phyloP scores from a whole-genome alignment of 2,113 vertebrate genomes.

The Calypte anna region DNA sequence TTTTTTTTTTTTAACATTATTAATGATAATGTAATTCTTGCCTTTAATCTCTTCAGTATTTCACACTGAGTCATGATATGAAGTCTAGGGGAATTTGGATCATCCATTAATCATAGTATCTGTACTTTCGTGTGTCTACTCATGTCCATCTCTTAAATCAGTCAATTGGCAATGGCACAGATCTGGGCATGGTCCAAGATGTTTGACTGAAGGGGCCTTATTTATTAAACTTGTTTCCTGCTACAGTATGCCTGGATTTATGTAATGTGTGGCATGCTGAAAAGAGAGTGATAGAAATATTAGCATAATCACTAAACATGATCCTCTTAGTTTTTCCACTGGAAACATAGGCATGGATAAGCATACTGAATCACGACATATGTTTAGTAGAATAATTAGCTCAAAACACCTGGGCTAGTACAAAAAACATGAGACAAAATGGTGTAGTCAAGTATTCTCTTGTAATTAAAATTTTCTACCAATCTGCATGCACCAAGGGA shows the following conservation, averaged over 20 bases:
- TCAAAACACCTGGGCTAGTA: neutral
- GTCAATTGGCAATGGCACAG: conserved; percentile 85
- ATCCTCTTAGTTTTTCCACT: conserved; percentile 12
- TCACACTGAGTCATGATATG: conserved; percentile 91
- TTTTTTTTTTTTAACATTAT: conserved; percentile 81
- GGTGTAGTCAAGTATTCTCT: neutral
- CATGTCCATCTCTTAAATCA: conserved; percentile 94
- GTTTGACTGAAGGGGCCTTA: conserved; percentile 84
- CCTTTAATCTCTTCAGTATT: conserved; percentile 84
- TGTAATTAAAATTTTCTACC: neutral
- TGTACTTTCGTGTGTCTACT: conserved; percentile 86
- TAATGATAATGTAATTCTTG: conserved; percentile 78
- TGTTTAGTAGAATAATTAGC: conserved; percentile 28
- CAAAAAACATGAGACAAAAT: neutral
- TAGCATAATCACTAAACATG: conserved; percentile 40
- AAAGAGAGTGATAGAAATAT: conserved; percentile 82
- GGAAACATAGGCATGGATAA: neutral
- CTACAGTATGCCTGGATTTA: conserved; percentile 82
- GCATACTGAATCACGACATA: neutral
- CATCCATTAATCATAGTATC: conserved; percentile 88
- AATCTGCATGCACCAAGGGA: neutral
- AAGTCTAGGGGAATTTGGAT: conserved; percentile 85
- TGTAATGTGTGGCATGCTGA: conserved; percentile 83
- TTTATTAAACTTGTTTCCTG: conserved; percentile 84
- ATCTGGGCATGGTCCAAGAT: conserved; percentile 71